A percentile compares a stretch with the other conserved stretches of the same genome.
phyloP scores from a whole-genome alignment of 2,888 invertebrate species.

The Xanthorhoe spadicearia region DNA sequence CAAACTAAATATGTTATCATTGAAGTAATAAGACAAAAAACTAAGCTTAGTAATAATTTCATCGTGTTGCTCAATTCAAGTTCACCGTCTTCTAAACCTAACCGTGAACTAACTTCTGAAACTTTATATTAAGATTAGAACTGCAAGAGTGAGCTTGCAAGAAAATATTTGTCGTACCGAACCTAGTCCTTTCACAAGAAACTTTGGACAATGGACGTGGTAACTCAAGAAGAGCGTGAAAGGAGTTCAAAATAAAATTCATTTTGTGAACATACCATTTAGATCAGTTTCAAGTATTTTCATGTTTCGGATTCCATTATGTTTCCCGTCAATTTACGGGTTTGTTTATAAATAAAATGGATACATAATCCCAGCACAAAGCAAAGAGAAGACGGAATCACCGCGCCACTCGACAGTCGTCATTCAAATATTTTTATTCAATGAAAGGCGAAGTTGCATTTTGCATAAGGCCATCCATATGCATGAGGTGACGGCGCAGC shows the following conservation, averaged over 20 bases:
- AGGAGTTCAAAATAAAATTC: not conserved
- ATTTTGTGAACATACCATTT: not conserved
- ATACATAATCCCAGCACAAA: not conserved
- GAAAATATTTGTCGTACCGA: constrained; percentile 66
- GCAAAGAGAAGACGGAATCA: constrained; percentile 35
- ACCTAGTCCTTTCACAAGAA: constrained; percentile 26
- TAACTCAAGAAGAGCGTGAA: constrained; percentile 23
- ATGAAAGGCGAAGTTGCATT: constrained; percentile 71
- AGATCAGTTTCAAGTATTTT: too few relatives aligned
- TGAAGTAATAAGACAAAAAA: too few relatives aligned
- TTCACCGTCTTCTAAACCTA: constrained; percentile 36
- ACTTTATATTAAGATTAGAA: constrained; percentile 74
- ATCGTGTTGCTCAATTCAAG: not conserved
- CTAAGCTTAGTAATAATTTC: too few relatives aligned
- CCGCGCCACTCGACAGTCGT: constrained; percentile 36
- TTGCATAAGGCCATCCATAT: constrained; percentile 79
- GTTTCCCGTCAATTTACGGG: not conserved
- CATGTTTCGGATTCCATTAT: too few relatives aligned
- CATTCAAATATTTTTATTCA: constrained; percentile 67
- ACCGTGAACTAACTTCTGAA: constrained; percentile 54
- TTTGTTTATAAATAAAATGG: not conserved
- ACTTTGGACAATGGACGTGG: constrained; percentile 26
- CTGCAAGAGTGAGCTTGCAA: constrained; percentile 55
- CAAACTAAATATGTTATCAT: too few relatives aligned
- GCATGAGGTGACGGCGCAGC: constrained; percentile 68